phyloP scores from a whole-genome alignment of 2,888 invertebrate genomes.

The Heliothis peltigera region DNA sequence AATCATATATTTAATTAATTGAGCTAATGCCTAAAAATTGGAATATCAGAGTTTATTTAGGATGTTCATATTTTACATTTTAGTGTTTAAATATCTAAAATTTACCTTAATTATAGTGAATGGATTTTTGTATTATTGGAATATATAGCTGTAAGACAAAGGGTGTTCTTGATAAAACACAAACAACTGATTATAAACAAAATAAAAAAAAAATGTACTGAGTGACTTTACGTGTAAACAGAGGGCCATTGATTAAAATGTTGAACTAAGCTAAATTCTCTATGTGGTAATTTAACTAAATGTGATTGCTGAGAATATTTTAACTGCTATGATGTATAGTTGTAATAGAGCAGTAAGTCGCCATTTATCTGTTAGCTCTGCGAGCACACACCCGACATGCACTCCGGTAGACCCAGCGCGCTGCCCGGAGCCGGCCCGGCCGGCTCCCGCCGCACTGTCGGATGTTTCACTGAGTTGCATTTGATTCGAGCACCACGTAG shows the following conservation, averaged over 20 bases:
- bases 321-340: constrained; percentile 87
- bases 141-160: constrained; percentile 88
- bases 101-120: constrained; percentile 90
- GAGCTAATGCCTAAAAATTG: constrained; percentile 89
- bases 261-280: constrained; percentile 89
- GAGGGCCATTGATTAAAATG: constrained; percentile 89
- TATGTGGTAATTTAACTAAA: constrained; percentile 89
- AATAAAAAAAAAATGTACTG: constrained; percentile 86
- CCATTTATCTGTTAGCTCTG: constrained; percentile 72
- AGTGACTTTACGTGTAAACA: constrained; percentile 90
- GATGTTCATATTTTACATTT: constrained; percentile 90
- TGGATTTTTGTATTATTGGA: constrained; percentile 90
- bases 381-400: constrained; percentile 58
- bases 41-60: constrained; percentile 90
- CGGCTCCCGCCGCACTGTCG: constrained; percentile 56
- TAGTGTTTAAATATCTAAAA: constrained; percentile 90
- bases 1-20: constrained; percentile 88
- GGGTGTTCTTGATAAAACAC: constrained; percentile 88
- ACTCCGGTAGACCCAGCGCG: constrained; percentile 45
- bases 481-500: constrained; percentile 73
- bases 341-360: constrained; percentile 83
- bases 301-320: constrained; percentile 89
- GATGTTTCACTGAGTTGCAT: constrained; percentile 74
- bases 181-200: constrained; percentile 88
- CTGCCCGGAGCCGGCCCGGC: constrained; percentile 34